A percentile compares a stretch with the other conserved stretches of the same genome.
Conservation (phyloP, 2,888 invertebrate genomes). For the Pseudanteris insignis region DNA sequence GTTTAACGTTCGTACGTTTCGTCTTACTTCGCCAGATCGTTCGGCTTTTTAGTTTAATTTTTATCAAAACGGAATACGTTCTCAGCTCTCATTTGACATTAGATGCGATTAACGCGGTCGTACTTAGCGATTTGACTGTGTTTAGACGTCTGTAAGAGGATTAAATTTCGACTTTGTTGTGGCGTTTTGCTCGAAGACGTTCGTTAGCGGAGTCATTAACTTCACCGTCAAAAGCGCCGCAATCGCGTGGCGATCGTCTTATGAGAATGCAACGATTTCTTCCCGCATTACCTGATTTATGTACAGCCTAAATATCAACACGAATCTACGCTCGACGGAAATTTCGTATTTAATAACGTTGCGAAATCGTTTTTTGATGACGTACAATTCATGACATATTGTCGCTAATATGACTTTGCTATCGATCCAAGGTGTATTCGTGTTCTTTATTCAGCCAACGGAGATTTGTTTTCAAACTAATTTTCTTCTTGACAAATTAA, state of each 20-base stretch:
- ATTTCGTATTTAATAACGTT: not conserved
- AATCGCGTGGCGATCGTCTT: conserved; percentile 33
- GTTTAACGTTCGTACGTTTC: too few species aligned
- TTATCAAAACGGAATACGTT: conserved; percentile 9
- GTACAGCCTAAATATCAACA: not conserved
- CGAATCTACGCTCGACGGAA: conserved; percentile 2
- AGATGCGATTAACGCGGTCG: conserved; percentile 12
- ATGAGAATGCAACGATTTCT: conserved; percentile 13
- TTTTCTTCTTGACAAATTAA: too few species aligned
- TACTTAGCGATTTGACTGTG: conserved; percentile 24
- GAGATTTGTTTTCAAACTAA: too few species aligned
- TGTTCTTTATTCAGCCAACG: conserved; percentile 6
- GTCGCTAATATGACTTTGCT: conserved; percentile 33
- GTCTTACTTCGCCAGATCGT: too few species aligned
- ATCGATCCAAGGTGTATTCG: conserved; percentile 31
- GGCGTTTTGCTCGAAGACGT: conserved; percentile 45
- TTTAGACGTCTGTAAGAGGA: conserved; percentile 44
- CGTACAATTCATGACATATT: conserved; percentile 13
- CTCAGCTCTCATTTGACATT: conserved; percentile 3
- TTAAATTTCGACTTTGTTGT: conserved; percentile 48
- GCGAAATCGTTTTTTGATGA: conserved; percentile 13
- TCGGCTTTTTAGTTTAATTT: not conserved
- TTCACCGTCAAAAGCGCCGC: conserved; percentile 40
- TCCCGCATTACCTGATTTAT: not conserved
- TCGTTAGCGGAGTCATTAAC: conserved; percentile 47